Conservation (phyloP, 2,797 vertebrate genomes). For the Malacoraja senta region DNA sequence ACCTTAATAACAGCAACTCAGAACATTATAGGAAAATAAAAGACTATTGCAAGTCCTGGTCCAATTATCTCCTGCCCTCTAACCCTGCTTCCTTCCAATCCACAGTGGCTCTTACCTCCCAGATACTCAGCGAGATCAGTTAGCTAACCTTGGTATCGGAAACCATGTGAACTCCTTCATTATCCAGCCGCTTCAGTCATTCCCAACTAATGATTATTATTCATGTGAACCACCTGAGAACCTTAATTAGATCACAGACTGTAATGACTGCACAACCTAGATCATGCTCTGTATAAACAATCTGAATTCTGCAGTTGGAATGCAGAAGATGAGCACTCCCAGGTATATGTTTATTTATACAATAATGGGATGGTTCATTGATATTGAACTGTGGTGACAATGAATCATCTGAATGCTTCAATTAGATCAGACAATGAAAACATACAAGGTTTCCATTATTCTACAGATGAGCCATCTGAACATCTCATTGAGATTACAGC, state of each 20-base stretch:
- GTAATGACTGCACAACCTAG: neutral
- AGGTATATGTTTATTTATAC: neutral
- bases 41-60: neutral
- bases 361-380: neutral
- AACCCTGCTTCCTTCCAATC: neutral
- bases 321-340: neutral
- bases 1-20: neutral
- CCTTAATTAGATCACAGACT: conserved; percentile 26
- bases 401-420: neutral
- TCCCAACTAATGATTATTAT: neutral
- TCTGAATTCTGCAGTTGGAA: neutral
- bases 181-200: neutral
- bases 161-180: neutral
- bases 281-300: neutral
- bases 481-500: neutral
- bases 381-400: neutral
- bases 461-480: neutral
- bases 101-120: neutral
- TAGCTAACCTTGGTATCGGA: neutral
- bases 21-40: neutral
- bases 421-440: neutral
- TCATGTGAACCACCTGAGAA: neutral
- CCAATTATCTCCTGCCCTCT: neutral
- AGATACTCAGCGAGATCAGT: neutral
- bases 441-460: neutral